Evolutionary conservation across 2,888 invertebrate genomes (phyloP).

Genomic region (Ischnus inquisitorius): DNA sequence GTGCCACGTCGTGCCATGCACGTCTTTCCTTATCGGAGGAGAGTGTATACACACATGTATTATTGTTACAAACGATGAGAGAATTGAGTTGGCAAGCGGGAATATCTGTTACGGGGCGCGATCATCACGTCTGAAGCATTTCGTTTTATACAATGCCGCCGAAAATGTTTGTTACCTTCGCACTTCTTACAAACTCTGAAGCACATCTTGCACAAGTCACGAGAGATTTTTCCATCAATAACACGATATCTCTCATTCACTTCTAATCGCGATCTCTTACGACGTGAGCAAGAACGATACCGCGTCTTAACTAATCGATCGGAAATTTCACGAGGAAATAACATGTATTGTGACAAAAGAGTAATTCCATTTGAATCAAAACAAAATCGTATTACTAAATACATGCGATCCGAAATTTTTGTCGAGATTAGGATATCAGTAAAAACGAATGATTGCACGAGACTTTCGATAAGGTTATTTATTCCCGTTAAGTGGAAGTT

Average conservation of each 20-base stretch:
- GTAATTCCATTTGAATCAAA: too few species aligned
- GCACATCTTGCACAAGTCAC: background rate
- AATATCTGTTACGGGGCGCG: constrained; percentile 27
- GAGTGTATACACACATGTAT: constrained; percentile 8
- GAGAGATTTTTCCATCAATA: background rate
- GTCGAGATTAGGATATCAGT: too few species aligned
- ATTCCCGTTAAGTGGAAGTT: too few species aligned
- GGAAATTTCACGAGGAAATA: too few species aligned
- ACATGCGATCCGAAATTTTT: too few species aligned
- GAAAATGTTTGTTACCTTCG: constrained; percentile 1
- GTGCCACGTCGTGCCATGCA: background rate
- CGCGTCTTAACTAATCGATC: too few species aligned
- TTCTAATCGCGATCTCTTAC: too few species aligned
- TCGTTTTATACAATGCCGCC: background rate
- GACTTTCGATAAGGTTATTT: too few species aligned
- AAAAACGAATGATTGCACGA: too few species aligned
- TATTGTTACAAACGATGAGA: constrained; percentile 23
- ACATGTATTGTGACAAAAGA: too few species aligned
- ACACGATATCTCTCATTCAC: background rate
- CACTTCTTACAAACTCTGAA: background rate
- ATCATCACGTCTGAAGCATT: constrained; percentile 13
- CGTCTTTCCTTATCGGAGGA: constrained; percentile 24
- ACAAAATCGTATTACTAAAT: too few species aligned
- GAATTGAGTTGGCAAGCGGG: background rate
- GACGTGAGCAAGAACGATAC: too few species aligned